Percentiles rank a stretch among this genome's conserved stretches.
Conservation (phyloP, 2,888 invertebrate genomes). For the Idaea biselata region DNA sequence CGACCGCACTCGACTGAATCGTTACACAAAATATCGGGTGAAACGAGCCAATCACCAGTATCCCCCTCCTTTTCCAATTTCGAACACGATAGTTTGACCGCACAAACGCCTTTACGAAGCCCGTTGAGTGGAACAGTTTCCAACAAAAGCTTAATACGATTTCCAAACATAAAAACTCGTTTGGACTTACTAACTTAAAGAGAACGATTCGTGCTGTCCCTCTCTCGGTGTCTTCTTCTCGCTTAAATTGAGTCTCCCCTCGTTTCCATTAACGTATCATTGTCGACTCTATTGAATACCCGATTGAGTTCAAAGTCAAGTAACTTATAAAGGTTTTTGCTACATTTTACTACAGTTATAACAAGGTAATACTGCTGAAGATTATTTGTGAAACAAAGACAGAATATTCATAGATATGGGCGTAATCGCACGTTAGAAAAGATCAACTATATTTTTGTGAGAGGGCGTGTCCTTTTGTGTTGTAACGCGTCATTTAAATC, state of each 20-base stretch:
- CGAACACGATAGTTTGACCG: constrained; percentile 75
- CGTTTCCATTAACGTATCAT: constrained; percentile 30
- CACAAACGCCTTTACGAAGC: constrained; percentile 77
- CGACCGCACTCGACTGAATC: constrained; percentile 69
- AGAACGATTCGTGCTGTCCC: constrained; percentile 68
- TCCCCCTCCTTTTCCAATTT: constrained; percentile 66
- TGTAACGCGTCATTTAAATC: constrained; percentile 77
- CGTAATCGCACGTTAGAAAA: constrained; percentile 34
- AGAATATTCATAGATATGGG: constrained; percentile 16
- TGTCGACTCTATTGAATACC: constrained; percentile 15
- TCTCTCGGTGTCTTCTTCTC: constrained; percentile 55
- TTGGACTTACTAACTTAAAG: constrained; percentile 78
- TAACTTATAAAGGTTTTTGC: constrained; percentile 35
- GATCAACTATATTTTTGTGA: constrained; percentile 43
- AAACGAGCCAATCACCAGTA: constrained; percentile 71
- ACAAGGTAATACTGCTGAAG: constrained; percentile 61
- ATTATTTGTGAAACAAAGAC: constrained; percentile 58
- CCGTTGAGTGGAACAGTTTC: constrained; percentile 79
- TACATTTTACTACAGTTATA: constrained; percentile 55
- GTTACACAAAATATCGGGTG: constrained; percentile 65
- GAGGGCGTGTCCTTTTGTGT: constrained; percentile 64
- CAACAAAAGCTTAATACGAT: constrained; percentile 81
- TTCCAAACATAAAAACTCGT: constrained; percentile 81
- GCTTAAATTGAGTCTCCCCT: constrained; percentile 70
- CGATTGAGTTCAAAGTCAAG: constrained; percentile 33